A percentile compares a stretch with the other conserved stretches of the same genome.
Conservation (phyloP, 2,888 invertebrate species). For the Nymphalis c-album region DNA sequence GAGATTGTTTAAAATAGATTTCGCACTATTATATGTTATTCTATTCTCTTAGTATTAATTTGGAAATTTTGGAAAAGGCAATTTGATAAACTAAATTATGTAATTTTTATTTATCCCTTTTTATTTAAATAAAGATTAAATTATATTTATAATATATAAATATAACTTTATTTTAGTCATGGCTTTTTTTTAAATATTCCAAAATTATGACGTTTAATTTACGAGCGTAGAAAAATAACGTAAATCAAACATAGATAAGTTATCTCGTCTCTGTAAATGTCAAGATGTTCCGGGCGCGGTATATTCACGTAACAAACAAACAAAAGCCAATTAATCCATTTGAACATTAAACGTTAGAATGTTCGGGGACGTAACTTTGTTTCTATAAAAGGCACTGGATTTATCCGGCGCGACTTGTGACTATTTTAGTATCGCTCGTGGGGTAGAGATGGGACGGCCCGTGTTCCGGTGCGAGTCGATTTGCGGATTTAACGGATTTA, state of each 20-base stretch:
- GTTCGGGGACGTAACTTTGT: slow-evolving; percentile 53
- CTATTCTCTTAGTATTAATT: too few relatives aligned
- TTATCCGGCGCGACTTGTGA: slow-evolving; percentile 31
- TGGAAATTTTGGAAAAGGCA: too few relatives aligned
- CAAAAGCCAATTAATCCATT: slow-evolving; percentile 49
- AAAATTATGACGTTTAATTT: too few relatives aligned
- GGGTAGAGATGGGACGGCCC: slow-evolving; percentile 24
- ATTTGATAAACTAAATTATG: too few relatives aligned
- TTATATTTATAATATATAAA: too few relatives aligned
- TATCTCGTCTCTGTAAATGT: slow-evolving; percentile 7
- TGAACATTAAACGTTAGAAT: slow-evolving; percentile 46
- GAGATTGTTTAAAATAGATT: too few relatives aligned
- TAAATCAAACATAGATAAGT: slow-evolving; percentile 26
- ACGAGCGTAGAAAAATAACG: slow-evolving; percentile 16
- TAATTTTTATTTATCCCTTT: too few relatives aligned
- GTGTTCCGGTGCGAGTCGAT: slow-evolving; percentile 1
- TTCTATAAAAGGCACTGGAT: slow-evolving; percentile 55
- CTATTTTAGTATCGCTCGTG: slow-evolving; percentile 41
- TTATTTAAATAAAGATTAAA: too few relatives aligned
- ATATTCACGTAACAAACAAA: slow-evolving; percentile 28
- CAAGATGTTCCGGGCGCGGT: slow-evolving; percentile 14
- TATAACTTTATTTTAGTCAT: too few relatives aligned
- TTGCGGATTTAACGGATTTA: neutral
- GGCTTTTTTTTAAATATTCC: too few relatives aligned
- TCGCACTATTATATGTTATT: too few relatives aligned